These are phyloP conservation scores for Nicator chloris DNA, from an alignment of 2,113 vertebrate genomes.

Conservation along the genomic window DNA sequence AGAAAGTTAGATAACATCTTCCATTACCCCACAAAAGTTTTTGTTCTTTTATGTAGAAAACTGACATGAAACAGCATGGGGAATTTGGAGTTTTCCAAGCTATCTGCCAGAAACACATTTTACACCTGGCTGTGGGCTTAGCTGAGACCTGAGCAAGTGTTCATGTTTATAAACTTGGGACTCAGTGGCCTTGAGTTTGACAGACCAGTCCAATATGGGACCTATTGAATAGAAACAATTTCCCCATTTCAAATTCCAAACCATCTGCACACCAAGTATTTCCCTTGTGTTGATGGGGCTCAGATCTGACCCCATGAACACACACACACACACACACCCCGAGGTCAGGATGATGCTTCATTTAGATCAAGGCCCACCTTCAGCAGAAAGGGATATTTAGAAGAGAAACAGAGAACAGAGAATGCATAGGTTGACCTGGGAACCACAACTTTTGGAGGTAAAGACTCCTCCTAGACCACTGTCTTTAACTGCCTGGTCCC, in stretches of 20 bases:
- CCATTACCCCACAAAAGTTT: background rate
- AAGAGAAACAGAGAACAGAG: background rate
- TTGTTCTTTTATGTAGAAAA: background rate
- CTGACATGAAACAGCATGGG: background rate
- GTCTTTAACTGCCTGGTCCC: background rate
- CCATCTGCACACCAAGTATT: background rate
- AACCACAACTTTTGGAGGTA: background rate
- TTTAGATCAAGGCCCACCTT: background rate
- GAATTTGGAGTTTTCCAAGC: background rate
- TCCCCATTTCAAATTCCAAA: background rate
- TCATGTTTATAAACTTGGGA: rapidly evolving
- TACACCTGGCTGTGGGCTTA: background rate
- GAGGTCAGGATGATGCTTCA: background rate
- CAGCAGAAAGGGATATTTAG: background rate
- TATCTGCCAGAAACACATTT: background rate
- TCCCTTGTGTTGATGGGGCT: rapidly evolving
- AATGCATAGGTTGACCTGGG: background rate
- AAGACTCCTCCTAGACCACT: background rate
- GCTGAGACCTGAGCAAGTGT: background rate
- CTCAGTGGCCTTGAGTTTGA: background rate
- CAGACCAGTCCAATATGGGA: background rate
- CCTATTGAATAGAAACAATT: background rate
- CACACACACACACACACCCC: background rate
- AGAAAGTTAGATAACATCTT: background rate
- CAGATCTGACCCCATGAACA: background rate